Base-by-base conservation (phyloP, 1,140 invertebrate species). In the Philaenus spumarius region DNA sequence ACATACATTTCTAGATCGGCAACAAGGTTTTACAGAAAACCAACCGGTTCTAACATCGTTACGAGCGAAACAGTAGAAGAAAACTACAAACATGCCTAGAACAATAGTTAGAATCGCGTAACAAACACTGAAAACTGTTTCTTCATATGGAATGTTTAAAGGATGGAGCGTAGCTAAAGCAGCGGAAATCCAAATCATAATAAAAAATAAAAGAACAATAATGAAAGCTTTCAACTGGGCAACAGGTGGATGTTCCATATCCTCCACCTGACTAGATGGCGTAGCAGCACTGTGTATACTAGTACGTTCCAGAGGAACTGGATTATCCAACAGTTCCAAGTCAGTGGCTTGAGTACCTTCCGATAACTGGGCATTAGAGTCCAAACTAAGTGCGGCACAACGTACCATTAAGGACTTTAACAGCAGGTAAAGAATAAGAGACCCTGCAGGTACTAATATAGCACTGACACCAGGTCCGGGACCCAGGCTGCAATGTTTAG, bases 11-110 rank as follows among this genome's bases (percentile, higher is more conserved):
- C 64, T 45, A 12, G 64, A 61, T 46, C 64, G 43, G 17, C 53
- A 59, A 15, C 63, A 58, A 39, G 60, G 62, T 40, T 65, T 65
- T 80, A 85, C 60, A 80, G 83, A 46, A 73, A 63, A 60, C 88
- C 88, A 91, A 17, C 86, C 83, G 0, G 78, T 77, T 51, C 89
- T 76, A 0, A 93, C 87, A 71, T 95, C 92, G 60, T 82, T 88
- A 20, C 92, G 74, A 0, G 87, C 86, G 34, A 93, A 79, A 50
- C 89, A 90, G 68, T 92, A 93, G 71, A 92, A 95, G 43, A 91
- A 81, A 11, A 94, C 69, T 22, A 92, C 83, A 68, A 94, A 95
- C n/a, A 86, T 75, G 0, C 88, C 90, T 46, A 94, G 73, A 12
- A 83, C 73, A 23, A 81, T 80, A 0, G 84, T 79, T 23, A 84